Percentiles rank a stretch among this genome's conserved stretches.
These are phyloP conservation scores for Hydrotaea diabolus DNA, from an alignment of 2,888 invertebrate species.

Conservation along the genomic window DNA sequence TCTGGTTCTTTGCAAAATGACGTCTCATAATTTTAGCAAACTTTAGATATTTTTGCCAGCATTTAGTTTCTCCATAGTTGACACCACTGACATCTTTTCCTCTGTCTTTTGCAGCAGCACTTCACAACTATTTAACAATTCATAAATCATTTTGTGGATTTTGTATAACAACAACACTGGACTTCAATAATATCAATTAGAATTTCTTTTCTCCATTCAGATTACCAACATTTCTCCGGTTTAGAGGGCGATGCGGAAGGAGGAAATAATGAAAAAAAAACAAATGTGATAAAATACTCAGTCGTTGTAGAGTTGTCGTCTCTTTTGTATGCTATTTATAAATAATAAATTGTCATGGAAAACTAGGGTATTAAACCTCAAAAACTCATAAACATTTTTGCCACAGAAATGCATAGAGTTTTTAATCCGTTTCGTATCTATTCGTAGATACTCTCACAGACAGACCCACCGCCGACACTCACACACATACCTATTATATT, in stretches of 20 bases:
- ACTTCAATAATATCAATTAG: conserved; percentile 62
- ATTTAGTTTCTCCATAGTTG: no score
- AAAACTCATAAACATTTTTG: conserved; percentile 64
- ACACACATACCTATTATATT: conserved; percentile 11
- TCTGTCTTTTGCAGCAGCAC: neutral
- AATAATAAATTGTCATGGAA: conserved; percentile 60
- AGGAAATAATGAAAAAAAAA: neutral
- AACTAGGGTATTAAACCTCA: conserved; percentile 54
- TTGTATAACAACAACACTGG: conserved; percentile 50
- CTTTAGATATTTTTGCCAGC: no score
- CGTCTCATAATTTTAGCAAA: no score
- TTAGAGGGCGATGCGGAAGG: neutral
- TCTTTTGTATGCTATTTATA: conserved; percentile 21
- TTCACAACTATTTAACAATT: conserved; percentile 64
- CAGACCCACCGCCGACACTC: neutral
- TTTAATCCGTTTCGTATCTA: conserved; percentile 56
- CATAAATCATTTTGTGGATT: conserved; percentile 64
- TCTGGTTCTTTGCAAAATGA: no score
- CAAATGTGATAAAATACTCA: conserved; percentile 55
- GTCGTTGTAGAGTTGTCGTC: conserved; percentile 40
- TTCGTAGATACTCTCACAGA: neutral
- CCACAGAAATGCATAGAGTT: conserved; percentile 54
- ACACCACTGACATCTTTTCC: neutral
- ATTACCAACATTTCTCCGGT: neutral
- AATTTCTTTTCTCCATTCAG: conserved; percentile 1